Evolutionary conservation across 2,113 vertebrate species (phyloP), one percentile per base, ranked within the genome.

Genomic region (Tapirus terrestris): DNA sequence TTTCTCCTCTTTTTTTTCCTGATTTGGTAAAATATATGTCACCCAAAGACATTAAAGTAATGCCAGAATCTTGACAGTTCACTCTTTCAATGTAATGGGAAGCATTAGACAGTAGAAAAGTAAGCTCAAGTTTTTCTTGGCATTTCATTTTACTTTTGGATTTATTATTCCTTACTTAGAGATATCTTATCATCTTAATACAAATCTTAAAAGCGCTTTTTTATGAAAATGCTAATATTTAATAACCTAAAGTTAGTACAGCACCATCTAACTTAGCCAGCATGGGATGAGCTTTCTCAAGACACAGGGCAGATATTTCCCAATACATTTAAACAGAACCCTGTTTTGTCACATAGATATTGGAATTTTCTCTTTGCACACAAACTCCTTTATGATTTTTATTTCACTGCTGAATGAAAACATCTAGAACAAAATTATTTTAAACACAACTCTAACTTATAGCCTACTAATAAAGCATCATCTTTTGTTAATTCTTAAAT

Each of bases 321-420:
- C 0, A 1, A 2, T 68, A 61, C 76, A 0, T 95, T 91, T 73
- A 82, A 96, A 89, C 29, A 68, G 8, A 92, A 93, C 23, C 9
- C 4, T 60, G 8, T 16, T 95, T 80, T 90, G 25, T 58, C 68
- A 60, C 18, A 73, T 51, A 20, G 13, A 80, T 48, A 70, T 25
- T 92, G 11, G 5, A 17, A 85, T 86, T 87, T 97, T 90, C 82
- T 63, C 36, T 94, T 95, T 92, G 31, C 33, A 61, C 4, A 63
- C 56, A 70, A 63, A 70, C 39, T 83, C 39, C 8, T 51, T 83
- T 79, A 92, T 67, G 45, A 33, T 91, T 94, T 96, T 80, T 85
- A 83, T 79, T 96, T 79, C 96, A 16, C 29, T 72, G 1, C 81
- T 90, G 51, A 95, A 75, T 72, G 10, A 36, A 82, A 96, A 73